phyloP scores from a whole-genome alignment of 2,113 vertebrate species.

The Prietella phreatophila region DNA sequence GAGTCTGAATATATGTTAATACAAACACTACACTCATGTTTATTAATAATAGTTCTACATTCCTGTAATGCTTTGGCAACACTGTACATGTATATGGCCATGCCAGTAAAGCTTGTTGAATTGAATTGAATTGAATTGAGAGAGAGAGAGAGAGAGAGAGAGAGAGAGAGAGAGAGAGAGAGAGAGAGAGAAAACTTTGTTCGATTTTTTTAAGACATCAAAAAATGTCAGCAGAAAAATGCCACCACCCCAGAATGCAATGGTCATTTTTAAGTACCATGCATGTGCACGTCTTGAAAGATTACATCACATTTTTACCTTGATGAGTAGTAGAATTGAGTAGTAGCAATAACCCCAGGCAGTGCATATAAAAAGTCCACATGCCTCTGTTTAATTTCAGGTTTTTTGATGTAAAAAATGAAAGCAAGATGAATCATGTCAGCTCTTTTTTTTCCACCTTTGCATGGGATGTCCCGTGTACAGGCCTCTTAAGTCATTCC shows the following conservation, averaged over 20 bases:
- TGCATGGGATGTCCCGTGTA: background rate
- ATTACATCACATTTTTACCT: background rate
- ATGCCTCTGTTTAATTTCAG: background rate
- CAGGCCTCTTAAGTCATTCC: background rate
- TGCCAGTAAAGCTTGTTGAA: too few relatives aligned
- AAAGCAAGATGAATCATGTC: background rate
- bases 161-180: constrained; percentile 55
- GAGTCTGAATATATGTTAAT: too few relatives aligned
- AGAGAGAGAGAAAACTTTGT: constrained; percentile 60
- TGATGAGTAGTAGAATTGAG: background rate
- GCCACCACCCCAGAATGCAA: constrained; percentile 65
- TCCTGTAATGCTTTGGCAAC: too few relatives aligned
- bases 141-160: constrained; percentile 24
- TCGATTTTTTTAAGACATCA: constrained; percentile 67
- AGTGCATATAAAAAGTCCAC: background rate
- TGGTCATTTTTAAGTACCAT: constrained; percentile 28
- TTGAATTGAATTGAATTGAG: too few relatives aligned
- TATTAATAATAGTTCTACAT: too few relatives aligned
- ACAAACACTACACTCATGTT: too few relatives aligned
- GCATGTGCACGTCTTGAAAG: background rate
- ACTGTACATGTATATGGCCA: too few relatives aligned
- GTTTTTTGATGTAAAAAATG: background rate
- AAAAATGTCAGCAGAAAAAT: constrained; percentile 71
- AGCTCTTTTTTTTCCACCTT: background rate
- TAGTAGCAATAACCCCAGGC: background rate